Base-by-base conservation (phyloP, 2,113 vertebrate species). In the Chunga burmeisteri region DNA sequence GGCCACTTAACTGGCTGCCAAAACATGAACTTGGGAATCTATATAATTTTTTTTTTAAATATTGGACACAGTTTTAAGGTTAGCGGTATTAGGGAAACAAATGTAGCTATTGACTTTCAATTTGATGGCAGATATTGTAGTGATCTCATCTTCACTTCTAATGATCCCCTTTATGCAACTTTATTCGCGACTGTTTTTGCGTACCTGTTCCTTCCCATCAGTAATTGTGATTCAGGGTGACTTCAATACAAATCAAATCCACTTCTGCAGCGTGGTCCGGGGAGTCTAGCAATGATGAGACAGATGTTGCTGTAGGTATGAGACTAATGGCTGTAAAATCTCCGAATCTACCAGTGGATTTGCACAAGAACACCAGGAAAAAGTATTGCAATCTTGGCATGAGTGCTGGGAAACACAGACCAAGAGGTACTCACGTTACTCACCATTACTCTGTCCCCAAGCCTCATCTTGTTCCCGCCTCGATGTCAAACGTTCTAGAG, bases 11-110 rank as follows among this genome's bases (percentile, higher is more conserved):
- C 3, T 55, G 29, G 10, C 49, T 93, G 67, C 29, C 18, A 55
- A 92, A 89, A 63, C 29, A 36, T 19, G 16, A 79, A 85, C 40
- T 50, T 75, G 34, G 11, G 53, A 59, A 4, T 40, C 7, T 46
- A 17, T 21, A 20, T 25, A 13, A 10, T 25, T 65, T 42, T 17
- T 17, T 62, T 26, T 36, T 49, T n/a, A 7, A 62, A 81, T 61
- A 44, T 5, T 47, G 10, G 26, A 47, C 50, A 87, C 23, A 66
- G 22, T 81, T 97, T 96, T 96, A 95, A 92, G 50, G 36, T 77
- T 94, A 93, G 27, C 50, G 65, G 25, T 17, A 81, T 82, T 96
- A 16, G 22, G 22, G 18, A 56, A 92, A 67, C 2, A 55, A 52
- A 50, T 0, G 1, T 5, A 63, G 42, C 25, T 63, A 29, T 22